Conservation (phyloP, 2,113 vertebrate genomes). For the Laticauda laticaudata region DNA sequence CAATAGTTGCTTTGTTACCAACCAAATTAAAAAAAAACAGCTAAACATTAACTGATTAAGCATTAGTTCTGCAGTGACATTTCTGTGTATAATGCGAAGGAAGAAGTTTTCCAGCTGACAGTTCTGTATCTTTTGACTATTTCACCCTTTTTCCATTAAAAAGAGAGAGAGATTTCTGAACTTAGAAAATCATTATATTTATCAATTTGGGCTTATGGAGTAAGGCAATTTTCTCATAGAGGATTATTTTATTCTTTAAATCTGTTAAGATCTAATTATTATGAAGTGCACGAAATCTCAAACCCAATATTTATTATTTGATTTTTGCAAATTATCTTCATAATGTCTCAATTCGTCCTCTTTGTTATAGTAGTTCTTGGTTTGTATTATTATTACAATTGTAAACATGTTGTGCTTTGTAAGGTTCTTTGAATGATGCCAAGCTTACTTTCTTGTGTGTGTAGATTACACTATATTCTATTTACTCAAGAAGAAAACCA, state of each 20-base stretch:
- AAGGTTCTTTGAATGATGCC: too few relatives aligned
- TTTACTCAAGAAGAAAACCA: not conserved
- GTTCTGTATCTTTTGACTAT: not conserved
- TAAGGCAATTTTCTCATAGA: not conserved
- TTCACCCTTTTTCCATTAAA: not conserved
- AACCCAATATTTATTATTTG: not conserved
- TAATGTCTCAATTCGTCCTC: not conserved
- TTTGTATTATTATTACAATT: not conserved
- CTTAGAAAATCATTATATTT: not conserved
- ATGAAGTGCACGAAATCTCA: not conserved
- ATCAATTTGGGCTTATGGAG: not conserved
- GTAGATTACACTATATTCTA: not conserved
- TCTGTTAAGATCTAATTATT: not conserved
- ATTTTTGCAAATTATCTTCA: not conserved
- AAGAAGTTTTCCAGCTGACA: constrained; percentile 27
- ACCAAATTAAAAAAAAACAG: not conserved
- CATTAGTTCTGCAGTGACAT: not conserved
- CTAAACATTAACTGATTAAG: not conserved
- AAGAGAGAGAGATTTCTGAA: constrained; percentile 19
- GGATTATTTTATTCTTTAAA: not conserved
- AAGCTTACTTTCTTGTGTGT: not conserved
- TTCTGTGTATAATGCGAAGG: constrained; percentile 1
- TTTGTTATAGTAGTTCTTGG: not conserved
- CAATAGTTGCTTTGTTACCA: not conserved
- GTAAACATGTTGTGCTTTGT: not conserved